Evolutionary conservation across 2,113 vertebrate species (phyloP).

Genomic region (Clarias batrachus): DNA sequence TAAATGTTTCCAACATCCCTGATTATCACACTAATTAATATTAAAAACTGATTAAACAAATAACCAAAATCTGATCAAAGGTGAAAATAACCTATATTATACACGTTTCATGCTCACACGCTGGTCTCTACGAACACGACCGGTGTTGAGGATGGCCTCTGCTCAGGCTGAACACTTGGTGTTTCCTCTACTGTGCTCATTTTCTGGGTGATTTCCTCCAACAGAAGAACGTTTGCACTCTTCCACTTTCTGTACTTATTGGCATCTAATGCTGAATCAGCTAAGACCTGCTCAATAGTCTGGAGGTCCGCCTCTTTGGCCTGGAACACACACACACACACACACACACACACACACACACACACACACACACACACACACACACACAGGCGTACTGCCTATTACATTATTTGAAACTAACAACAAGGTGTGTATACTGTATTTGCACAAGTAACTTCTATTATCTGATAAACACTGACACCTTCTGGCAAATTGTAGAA

Average conservation of each 20-base stretch:
- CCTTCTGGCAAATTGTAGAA: background rate
- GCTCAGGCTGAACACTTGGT: background rate
- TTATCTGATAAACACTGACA: constrained; percentile 1
- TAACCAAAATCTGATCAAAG: background rate
- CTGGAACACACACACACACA: constrained; percentile 59
- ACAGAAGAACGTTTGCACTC: constrained; percentile 73
- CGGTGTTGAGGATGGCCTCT: background rate
- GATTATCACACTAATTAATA: too few species aligned
- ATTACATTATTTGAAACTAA: background rate
- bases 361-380: too few species aligned
- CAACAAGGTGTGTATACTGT: background rate
- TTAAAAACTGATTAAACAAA: background rate
- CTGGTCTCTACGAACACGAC: constrained; percentile 37
- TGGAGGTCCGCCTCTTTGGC: constrained; percentile 83
- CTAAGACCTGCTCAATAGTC: constrained; percentile 80
- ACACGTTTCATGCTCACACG: constrained; percentile 32
- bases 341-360: background rate
- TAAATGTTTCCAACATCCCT: background rate
- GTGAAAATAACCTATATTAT: background rate
- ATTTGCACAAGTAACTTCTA: background rate
- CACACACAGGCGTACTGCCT: background rate
- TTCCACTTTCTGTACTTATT: constrained; percentile 80
- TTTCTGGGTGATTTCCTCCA: constrained; percentile 79
- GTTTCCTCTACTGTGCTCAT: constrained; percentile 25
- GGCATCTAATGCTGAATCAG: constrained; percentile 73